phyloP scores from a whole-genome alignment of 2,888 invertebrate genomes.

The Metopia argyrocephala region DNA sequence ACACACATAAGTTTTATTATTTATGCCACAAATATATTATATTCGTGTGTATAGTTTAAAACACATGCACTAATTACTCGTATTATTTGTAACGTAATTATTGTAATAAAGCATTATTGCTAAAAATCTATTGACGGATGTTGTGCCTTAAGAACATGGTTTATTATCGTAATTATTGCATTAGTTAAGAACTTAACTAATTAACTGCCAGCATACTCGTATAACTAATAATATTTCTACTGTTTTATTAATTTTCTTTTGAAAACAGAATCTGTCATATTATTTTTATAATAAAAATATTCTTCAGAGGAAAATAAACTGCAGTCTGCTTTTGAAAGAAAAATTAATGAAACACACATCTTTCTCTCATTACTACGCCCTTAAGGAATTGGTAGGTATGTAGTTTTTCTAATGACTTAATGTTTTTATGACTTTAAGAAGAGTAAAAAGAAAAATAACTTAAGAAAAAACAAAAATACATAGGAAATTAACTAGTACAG shows the following conservation, averaged over 20 bases:
- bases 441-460: neutral
- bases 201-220: neutral
- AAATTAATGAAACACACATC: neutral
- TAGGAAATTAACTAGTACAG: constrained; percentile 9
- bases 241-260: neutral
- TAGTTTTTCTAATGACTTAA: neutral
- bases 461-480: neutral
- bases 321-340: neutral
- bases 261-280: constrained; percentile 7
- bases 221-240: neutral
- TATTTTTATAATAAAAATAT: constrained; percentile 3
- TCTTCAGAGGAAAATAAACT: neutral
- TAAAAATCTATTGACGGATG: neutral
- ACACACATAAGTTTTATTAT: too few relatives aligned
- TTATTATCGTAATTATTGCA: neutral
- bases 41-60: too few relatives aligned
- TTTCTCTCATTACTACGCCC: neutral
- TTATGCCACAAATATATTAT: too few relatives aligned
- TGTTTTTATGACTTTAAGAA: neutral
- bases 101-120: neutral
- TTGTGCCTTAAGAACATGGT: neutral
- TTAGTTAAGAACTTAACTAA: neutral
- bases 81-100: neutral
- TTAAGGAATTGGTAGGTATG: neutral
- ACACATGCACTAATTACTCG: too few relatives aligned